Base-by-base conservation (phyloP, 2,797 vertebrate species). In the Aplochiton taeniatus region DNA sequence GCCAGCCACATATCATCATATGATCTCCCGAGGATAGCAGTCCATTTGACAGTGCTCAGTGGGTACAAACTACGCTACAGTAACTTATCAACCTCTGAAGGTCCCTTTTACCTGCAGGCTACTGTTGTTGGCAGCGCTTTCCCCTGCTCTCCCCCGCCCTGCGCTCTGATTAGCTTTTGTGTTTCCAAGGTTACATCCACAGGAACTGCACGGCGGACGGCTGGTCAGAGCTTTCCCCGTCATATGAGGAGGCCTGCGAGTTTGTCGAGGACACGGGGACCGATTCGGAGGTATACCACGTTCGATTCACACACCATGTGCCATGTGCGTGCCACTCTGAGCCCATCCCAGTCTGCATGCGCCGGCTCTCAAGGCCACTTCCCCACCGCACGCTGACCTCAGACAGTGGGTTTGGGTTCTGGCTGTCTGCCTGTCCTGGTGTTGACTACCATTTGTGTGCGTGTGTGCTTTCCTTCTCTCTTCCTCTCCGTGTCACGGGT, bases 171-270 rank as follows among this genome's bases (percentile, higher is more conserved):
- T 61, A 46, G 14, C 46, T n/a, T 13, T 9, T 62, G 20, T 70
- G 48, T 69, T 62, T 75, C 52, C 47, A 14, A 96, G 95, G 89
- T 47, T 90, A 89, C 77, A 85, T 96, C 48, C 90, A 89, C 72
- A 91, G 92, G 85, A 94, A 93, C 82, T 96, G 95, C 16, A 93
- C 92, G 0, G 74, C 80, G 44, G 61, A 76, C 0, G 88, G 91
- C 47, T 96, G 95, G 95, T 92, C 90, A 0, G 89, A 93, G 5
- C 78, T 83, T 0, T 88, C 92, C 68, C 94, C 93, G 0, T 50
- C 87, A 0, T 96, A 96, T 3, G 79, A 86, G 0, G 44, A 92
- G 0, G 92, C 92, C 65, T 96, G 95, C 56, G 80, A 88, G 11
- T 90, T 93, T 61, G 77, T 87, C 41, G 91, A 92, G 9, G 80